Base-by-base conservation (phyloP, 2,797 vertebrate species). In the Tragelaphus eurycerus region DNA sequence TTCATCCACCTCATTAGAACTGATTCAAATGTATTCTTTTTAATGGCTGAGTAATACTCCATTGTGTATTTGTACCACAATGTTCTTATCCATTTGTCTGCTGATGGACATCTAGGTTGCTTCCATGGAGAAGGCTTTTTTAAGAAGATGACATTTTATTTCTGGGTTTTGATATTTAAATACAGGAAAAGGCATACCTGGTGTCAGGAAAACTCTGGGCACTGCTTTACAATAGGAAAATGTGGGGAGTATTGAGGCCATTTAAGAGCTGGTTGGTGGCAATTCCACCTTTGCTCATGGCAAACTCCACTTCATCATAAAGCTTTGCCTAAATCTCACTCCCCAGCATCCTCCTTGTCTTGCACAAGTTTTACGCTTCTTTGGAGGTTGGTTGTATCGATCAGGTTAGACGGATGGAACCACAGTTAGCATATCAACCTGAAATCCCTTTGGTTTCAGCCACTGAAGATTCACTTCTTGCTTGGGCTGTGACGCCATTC, bases 301-400 rank as follows among this genome's bases (percentile, higher is more conserved):
- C 3, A 88, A 84, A 38, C 25, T 34, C 34, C 29, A 16, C 14
- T 29, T 46, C 15, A 17, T 2, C 19, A 10, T 1, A 4, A 34
- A 54, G 19, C 1, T 62, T 60, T 76, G 13, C 38, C n/a, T 64
- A 13, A 15, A 25, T 27, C 43, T 3, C 6, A 31, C 2, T 14
- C 1, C 27, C 38, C 1, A 0, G 15, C 14, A 15, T 10, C 8
- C 6, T 83, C 3, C 4, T 29, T 60, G 6, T 0, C 10, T 6
- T 6, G 4, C 4, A 25, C 2, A 10, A 0, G 13, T 7, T 11
- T 13, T 79, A 13, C 3, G 2, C 50, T 27, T 38, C 52, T 38
- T 48, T 59, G 60, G 34, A 60, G 23, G 17, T 17, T 23, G 14
- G 27, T 29, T 38, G 21, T 1, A 14, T 4, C 0, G 0, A 4